Conservation (phyloP, 2,113 vertebrate genomes). For the Acanthochromis polyacanthus region DNA sequence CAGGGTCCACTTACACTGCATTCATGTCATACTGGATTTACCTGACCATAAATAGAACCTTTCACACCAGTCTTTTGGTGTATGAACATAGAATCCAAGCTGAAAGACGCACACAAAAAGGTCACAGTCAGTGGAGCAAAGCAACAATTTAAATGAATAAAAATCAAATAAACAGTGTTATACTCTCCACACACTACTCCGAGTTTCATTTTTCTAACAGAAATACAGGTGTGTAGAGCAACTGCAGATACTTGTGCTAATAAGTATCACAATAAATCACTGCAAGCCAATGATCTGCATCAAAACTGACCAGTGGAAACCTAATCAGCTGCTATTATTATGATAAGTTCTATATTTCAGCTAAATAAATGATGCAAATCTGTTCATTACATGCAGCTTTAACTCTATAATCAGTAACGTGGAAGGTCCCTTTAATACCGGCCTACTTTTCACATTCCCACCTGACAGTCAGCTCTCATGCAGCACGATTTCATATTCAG, state of each 20-base stretch:
- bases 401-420: slow-evolving; percentile 8
- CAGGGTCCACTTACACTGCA: slow-evolving; percentile 55
- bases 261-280: too few species aligned
- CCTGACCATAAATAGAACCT: neutral
- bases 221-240: too few species aligned
- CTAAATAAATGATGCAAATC: neutral
- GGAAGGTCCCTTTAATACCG: slow-evolving; percentile 16
- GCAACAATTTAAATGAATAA: too few species aligned
- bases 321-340: neutral
- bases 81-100: too few species aligned
- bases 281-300: neutral
- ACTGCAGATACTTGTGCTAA: too few species aligned
- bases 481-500: slow-evolving; percentile 18
- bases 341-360: neutral
- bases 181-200: too few species aligned
- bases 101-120: too few species aligned
- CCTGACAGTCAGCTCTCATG: slow-evolving; percentile 42
- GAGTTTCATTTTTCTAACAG: too few species aligned
- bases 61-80: too few species aligned
- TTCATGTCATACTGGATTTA: slow-evolving; percentile 23
- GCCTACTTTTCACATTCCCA: slow-evolving; percentile 75
- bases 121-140: too few species aligned
- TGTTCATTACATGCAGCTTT: neutral
- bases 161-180: too few species aligned
- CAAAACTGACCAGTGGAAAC: slow-evolving; percentile 11